phyloP scores from a whole-genome alignment of 2,888 invertebrate species.

The Drosophila histrio region DNA sequence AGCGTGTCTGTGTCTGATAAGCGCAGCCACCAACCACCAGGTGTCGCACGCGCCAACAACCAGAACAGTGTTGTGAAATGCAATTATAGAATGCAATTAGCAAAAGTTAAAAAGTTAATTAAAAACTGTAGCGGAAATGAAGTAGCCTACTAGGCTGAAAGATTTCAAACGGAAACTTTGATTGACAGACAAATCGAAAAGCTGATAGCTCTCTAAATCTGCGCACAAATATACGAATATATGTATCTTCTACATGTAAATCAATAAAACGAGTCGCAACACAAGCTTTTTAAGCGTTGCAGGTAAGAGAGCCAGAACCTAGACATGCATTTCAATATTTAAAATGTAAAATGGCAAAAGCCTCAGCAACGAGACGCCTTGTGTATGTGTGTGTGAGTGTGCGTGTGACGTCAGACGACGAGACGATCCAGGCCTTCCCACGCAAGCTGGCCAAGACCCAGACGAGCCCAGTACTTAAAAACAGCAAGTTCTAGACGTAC shows the following conservation, averaged over 20 bases:
- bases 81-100: conserved; percentile 76
- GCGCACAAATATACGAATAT: no score
- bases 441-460: conserved; percentile 47
- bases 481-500: conserved; percentile 69
- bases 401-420: conserved; percentile 17
- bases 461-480: conserved; percentile 64
- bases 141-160: conserved; percentile 9
- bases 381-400: background rate
- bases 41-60: conserved; percentile 19
- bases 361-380: conserved; percentile 24
- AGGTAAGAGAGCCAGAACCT: conserved; percentile 26
- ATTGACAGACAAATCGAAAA: conserved; percentile 64
- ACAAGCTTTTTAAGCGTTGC: conserved; percentile 8
- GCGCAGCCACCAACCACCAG: conserved; percentile 20
- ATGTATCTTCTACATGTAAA: no score
- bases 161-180: conserved; percentile 39
- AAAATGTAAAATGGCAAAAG: conserved; percentile 57
- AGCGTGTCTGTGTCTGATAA: conserved; percentile 34
- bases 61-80: conserved; percentile 64
- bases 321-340: conserved; percentile 70
- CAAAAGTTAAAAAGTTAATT: conserved; percentile 56
- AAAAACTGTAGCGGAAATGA: conserved; percentile 66
- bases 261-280: conserved; percentile 42
- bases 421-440: conserved; percentile 26
- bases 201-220: no score